Evolutionary conservation across 2,113 vertebrate genomes (phyloP).

Genomic region (Osmerus eperlanus): DNA sequence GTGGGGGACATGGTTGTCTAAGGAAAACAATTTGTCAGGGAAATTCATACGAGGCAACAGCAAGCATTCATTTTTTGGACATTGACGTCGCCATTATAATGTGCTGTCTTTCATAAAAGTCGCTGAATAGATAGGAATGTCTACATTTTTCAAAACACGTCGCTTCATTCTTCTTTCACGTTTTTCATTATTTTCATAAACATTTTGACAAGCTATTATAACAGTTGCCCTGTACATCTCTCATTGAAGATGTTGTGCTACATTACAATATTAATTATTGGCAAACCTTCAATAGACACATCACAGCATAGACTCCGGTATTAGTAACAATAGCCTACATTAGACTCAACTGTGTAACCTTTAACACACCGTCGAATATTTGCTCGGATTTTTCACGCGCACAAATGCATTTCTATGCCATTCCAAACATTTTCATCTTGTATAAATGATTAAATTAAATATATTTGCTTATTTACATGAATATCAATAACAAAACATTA

Average conservation of each 20-base stretch:
- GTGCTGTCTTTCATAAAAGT: conserved; percentile 64
- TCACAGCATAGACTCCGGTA: too few species aligned
- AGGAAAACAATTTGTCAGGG: conserved; percentile 57
- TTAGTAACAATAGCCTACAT: too few species aligned
- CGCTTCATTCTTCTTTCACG: conserved; percentile 45
- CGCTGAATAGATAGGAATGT: conserved; percentile 58
- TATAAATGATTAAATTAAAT: conserved; percentile 59
- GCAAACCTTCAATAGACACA: too few species aligned
- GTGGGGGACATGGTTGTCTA: conserved; percentile 31
- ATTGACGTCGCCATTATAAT: conserved; percentile 55
- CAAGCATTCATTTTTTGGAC: conserved; percentile 58
- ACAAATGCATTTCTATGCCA: conserved; percentile 39
- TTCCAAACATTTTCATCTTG: conserved; percentile 39
- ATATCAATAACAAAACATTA: conserved; percentile 73
- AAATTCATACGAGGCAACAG: conserved; percentile 56
- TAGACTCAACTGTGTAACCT: background rate
- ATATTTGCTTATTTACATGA: conserved; percentile 71
- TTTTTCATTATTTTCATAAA: background rate
- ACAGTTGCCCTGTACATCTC: background rate
- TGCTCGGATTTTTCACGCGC: conserved; percentile 34
- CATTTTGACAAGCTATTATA: background rate
- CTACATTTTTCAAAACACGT: conserved; percentile 54
- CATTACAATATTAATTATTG: too few species aligned
- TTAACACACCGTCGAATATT: background rate
- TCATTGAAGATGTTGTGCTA: conserved; percentile 27